Evolutionary conservation across 2,888 invertebrate genomes (phyloP), one percentile per base, ranked within the genome.

Genomic region (Drosophila fulvimacula): DNA sequence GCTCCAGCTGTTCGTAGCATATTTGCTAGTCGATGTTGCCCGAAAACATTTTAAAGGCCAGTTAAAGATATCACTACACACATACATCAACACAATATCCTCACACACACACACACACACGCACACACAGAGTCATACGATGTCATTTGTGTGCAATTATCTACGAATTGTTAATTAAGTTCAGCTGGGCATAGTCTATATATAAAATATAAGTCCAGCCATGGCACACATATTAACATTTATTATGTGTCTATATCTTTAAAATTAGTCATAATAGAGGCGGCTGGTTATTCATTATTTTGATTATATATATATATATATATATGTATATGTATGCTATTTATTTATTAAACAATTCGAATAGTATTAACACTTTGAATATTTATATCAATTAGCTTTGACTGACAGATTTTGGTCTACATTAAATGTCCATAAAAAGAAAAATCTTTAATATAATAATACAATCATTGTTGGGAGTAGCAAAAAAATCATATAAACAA

Each of bases 311-410:
- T 27, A 6, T 30, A 30, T 30, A 30, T 53, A 30, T 53, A 17
- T 64, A 11, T 46, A 60, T 63, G 42, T 73, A 68, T 79, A 70
- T 79, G 46, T 77, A 77, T 84, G 79, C 72, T 84, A 82, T 84
- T 82, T 70, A 76, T 79, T 79, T 72, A 82, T 81, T 85, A 85
- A 85, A 85, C 85, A 86, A 81, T 85, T 85, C 87, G 87, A 86
- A 81, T 86, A 85, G 79, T 84, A 85, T 83, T 82, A 85, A 85
- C 85, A 86, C 66, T 81, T 76, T 85, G 82, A 85, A 87, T 86
- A 85, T 84, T 66, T 76, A 79, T 84, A 83, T 74, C 71, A 48
- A 62, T 76, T 76, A 76, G 76, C 57, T 67, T 66, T 81, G 82
- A 81, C 71, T 74, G 74, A 82, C 72, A 83, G 82, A 6, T 49